Percentiles rank a stretch among this genome's conserved stretches.
phyloP scores from a whole-genome alignment of 2,888 invertebrate species.

The Acanthosoma haemorrhoidale region DNA sequence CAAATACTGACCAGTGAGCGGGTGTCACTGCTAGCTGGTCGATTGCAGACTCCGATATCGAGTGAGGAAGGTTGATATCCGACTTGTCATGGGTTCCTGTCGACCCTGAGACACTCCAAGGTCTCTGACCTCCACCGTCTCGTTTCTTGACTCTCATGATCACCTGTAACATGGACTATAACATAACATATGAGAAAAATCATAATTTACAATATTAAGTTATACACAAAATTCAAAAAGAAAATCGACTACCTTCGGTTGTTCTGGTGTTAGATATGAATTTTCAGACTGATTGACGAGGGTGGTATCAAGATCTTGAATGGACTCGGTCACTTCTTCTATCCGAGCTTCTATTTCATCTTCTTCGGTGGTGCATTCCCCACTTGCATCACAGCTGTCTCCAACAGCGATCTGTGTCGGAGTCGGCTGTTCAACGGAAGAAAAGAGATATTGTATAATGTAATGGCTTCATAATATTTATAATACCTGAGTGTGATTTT shows the following conservation, averaged over 20 bases:
- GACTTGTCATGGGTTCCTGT: slow-evolving; percentile 44
- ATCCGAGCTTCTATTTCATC: slow-evolving; percentile 59
- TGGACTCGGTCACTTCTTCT: slow-evolving; percentile 44
- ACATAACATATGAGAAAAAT: background rate
- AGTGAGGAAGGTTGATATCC: slow-evolving; percentile 52
- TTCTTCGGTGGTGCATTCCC: slow-evolving; percentile 76
- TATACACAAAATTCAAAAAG: background rate
- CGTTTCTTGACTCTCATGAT: slow-evolving; percentile 59
- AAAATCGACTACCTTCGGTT: slow-evolving; percentile 41
- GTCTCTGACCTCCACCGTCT: slow-evolving; percentile 52
- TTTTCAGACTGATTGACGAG: slow-evolving; percentile 40
- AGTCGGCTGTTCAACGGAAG: too few species aligned
- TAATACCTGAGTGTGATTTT: too few species aligned
- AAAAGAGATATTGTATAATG: too few species aligned
- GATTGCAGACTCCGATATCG: slow-evolving; percentile 83
- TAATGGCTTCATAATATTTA: too few species aligned
- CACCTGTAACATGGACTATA: slow-evolving; percentile 49
- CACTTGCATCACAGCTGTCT: slow-evolving; percentile 82
- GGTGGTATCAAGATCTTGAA: slow-evolving; percentile 45
- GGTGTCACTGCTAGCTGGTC: slow-evolving; percentile 58
- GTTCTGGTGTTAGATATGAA: slow-evolving; percentile 43
- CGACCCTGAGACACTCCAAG: slow-evolving; percentile 82
- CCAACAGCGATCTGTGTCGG: slow-evolving; percentile 55
- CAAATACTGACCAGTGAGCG: slow-evolving; percentile 31
- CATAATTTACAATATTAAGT: background rate